Conservation (phyloP, 2,797 vertebrate species). For the Sebastes elongatus region DNA sequence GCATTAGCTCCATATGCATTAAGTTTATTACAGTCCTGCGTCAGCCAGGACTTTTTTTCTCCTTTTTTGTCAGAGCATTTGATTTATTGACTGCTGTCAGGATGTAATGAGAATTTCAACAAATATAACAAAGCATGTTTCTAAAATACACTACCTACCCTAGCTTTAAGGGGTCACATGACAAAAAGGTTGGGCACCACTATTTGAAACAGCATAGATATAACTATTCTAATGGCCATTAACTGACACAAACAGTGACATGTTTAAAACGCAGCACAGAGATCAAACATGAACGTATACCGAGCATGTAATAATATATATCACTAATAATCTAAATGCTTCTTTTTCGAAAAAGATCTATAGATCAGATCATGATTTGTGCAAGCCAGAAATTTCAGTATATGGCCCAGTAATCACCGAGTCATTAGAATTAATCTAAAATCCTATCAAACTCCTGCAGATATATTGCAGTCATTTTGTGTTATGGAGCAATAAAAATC, state of each 20-base stretch:
- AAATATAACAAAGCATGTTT: not conserved
- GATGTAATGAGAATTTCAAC: not conserved
- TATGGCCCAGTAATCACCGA: conserved; percentile 8
- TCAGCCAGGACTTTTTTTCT: not conserved
- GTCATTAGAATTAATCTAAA: conserved; percentile 38
- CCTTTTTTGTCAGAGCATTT: not conserved
- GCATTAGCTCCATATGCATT: not conserved
- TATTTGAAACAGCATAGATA: not conserved
- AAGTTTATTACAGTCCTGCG: not conserved
- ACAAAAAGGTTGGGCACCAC: not conserved
- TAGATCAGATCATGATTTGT: not conserved
- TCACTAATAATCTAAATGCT: not conserved
- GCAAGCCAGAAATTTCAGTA: not conserved
- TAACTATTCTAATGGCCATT: not conserved
- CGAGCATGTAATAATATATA: not conserved
- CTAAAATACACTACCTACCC: not conserved
- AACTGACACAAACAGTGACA: not conserved
- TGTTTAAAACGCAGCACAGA: not conserved
- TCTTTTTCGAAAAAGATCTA: not conserved
- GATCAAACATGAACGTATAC: not conserved
- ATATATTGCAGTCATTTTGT: conserved; percentile 53
- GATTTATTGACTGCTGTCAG: not conserved
- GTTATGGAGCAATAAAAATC: conserved; percentile 40
- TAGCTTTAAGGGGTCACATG: not conserved
- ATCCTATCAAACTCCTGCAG: conserved; percentile 31